Percentiles rank a stretch among this genome's conserved stretches.
phyloP scores from a whole-genome alignment of 1,140 invertebrate species.

The Ctenoplectra terminalis region DNA sequence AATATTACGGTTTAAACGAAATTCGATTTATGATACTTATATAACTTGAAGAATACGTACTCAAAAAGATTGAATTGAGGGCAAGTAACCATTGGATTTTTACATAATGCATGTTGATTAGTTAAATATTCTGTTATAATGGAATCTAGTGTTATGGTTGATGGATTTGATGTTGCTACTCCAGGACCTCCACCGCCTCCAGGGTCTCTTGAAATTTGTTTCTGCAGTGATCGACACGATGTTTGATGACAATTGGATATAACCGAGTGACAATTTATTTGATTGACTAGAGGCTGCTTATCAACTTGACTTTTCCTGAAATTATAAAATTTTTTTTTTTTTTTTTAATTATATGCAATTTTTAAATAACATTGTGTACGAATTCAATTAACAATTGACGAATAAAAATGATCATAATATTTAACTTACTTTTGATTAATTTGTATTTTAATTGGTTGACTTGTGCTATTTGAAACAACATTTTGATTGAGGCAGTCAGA shows the following conservation, averaged over 20 bases:
- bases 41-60: constrained; percentile 81
- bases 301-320: constrained; percentile 74
- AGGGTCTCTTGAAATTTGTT: constrained; percentile 85
- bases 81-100: constrained; percentile 95
- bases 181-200: constrained; percentile 68
- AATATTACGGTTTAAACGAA: background rate
- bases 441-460: constrained; percentile 80
- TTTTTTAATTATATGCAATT: background rate
- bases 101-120: constrained; percentile 97
- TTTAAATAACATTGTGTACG: constrained; percentile 1
- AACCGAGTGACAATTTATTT: constrained; percentile 53
- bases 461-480: constrained; percentile 62
- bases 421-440: constrained; percentile 77
- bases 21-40: too few species aligned
- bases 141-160: constrained; percentile 90
- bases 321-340: constrained; percentile 8
- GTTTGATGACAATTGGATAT: constrained; percentile 58
- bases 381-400: background rate
- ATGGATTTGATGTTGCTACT: constrained; percentile 74
- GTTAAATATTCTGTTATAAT: constrained; percentile 98
- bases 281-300: constrained; percentile 65
- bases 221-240: constrained; percentile 85
- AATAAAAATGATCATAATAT: background rate
- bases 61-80: constrained; percentile 95
- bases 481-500: constrained; percentile 75